Evolutionary conservation across 35 echinoderm and acorn worm species (phyloP), one percentile per base, ranked within the genome.

Genomic region (Ptychodera flava): DNA sequence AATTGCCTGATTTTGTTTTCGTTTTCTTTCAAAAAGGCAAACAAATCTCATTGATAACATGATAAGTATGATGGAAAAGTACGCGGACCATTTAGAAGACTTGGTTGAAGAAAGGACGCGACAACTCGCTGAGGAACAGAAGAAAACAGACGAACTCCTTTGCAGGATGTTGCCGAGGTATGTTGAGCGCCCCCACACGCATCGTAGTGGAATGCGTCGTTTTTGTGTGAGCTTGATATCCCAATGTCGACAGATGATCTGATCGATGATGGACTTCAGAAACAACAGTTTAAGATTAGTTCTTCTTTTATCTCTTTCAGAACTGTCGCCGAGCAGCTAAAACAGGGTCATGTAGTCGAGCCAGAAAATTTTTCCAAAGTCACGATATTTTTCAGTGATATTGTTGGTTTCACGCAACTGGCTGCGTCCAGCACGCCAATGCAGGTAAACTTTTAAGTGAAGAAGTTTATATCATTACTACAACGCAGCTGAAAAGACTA

Each of bases 361-460:
- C 93, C 93, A 1, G 93, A 95, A 37, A 84, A 82, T 34, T 95
- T 89, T 32, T 90, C 91, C 10, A 91, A 28, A 38, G 90, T 92
- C 28, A 95, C 93, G 16, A 95, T 95, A 33, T 95, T 95, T 80
- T 95, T 95, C 90, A 92, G 93, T 33, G 93, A 95, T 35, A 95
- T 95, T 80, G 90, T 92, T 0, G 93, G 93, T 1, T 95, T 95
- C 33, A 95, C 93, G 6, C 52, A 78, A 28, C 76, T 95, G 78
- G 91, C 93, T 0, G 86, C 93, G 31, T 78, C 88, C 35, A 95
- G 93, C 33, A 89, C 93, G 14, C 93, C 93, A 15, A 89, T 95
- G 86, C 86, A 95, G 93, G 93, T 95, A 35, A n/a, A 78, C 15
- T 22, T 78, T 12, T 28, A 30, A 83, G 33, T 14, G 29, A 31